Conservation (phyloP, 2,888 invertebrate species). For the Lapara coniferarum region DNA sequence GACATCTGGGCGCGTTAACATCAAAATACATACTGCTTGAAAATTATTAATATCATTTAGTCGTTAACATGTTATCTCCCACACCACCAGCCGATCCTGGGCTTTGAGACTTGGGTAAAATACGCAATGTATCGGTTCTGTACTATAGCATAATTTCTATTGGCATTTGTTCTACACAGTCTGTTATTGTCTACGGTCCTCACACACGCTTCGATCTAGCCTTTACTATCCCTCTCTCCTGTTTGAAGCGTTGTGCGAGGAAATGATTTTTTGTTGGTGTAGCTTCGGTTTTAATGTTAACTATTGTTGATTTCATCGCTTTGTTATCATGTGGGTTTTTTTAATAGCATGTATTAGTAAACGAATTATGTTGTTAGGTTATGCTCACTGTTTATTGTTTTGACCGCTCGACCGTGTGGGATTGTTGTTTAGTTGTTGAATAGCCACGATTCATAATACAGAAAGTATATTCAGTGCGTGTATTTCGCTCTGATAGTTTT, state of each 20-base stretch:
- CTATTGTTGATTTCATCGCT: conserved; percentile 63
- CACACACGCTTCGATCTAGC: conserved; percentile 18
- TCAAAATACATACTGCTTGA: too few relatives aligned
- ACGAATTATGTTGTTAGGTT: conserved; percentile 49
- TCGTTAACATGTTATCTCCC: conserved; percentile 35
- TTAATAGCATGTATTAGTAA: conserved; percentile 75
- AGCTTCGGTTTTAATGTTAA: conserved; percentile 54
- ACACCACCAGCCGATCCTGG: conserved; percentile 40
- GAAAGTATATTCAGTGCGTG: too few relatives aligned
- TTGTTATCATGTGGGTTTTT: conserved; percentile 81
- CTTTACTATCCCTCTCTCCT: neutral
- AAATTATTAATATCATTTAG: neutral
- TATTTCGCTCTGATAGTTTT: conserved; percentile 25
- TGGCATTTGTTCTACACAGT: conserved; percentile 23
- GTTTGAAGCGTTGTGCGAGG: conserved; percentile 42
- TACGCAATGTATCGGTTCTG: conserved; percentile 43
- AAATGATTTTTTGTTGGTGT: conserved; percentile 40
- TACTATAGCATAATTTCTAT: conserved; percentile 34
- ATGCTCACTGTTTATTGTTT: conserved; percentile 52
- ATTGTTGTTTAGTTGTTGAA: too few relatives aligned
- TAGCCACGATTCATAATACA: too few relatives aligned
- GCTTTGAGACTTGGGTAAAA: conserved; percentile 38
- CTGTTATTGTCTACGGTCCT: conserved; percentile 13
- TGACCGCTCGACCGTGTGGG: too few relatives aligned
- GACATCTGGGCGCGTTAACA: too few relatives aligned